A percentile compares a stretch with the other conserved stretches of the same genome.
phyloP scores from a whole-genome alignment of 2,113 vertebrate genomes.

The Python bivittatus region DNA sequence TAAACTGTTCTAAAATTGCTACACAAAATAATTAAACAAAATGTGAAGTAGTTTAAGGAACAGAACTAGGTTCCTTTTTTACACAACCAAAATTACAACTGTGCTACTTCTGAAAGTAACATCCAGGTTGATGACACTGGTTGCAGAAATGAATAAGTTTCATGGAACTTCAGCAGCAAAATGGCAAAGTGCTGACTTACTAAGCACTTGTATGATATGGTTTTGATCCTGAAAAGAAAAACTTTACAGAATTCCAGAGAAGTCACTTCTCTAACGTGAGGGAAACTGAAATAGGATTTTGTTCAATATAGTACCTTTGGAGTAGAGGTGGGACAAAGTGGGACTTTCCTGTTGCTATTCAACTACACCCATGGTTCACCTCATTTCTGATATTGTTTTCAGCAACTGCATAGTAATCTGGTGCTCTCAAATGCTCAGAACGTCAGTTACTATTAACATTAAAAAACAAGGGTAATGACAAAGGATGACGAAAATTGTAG shows the following conservation, averaged over 20 bases:
- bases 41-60: background rate
- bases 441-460: background rate
- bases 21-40: background rate
- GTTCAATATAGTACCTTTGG: background rate
- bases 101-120: background rate
- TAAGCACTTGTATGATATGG: background rate
- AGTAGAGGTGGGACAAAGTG: background rate
- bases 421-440: background rate
- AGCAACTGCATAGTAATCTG: background rate
- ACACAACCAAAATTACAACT: background rate
- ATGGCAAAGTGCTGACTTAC: background rate
- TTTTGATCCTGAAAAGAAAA: background rate
- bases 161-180: background rate
- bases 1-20: background rate
- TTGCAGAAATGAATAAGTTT: background rate
- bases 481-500: background rate
- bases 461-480: background rate
- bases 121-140: slow-evolving; percentile 31
- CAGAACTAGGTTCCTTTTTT: background rate
- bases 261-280: background rate
- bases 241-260: background rate
- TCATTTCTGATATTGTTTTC: background rate
- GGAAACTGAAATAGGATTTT: rapidly evolving
- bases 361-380: rapidly evolving
- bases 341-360: background rate